Percentiles rank a stretch among this genome's conserved stretches.
These are phyloP conservation scores for Drosophila dives DNA, from an alignment of 2,888 invertebrate genomes.

Conservation along the genomic window DNA sequence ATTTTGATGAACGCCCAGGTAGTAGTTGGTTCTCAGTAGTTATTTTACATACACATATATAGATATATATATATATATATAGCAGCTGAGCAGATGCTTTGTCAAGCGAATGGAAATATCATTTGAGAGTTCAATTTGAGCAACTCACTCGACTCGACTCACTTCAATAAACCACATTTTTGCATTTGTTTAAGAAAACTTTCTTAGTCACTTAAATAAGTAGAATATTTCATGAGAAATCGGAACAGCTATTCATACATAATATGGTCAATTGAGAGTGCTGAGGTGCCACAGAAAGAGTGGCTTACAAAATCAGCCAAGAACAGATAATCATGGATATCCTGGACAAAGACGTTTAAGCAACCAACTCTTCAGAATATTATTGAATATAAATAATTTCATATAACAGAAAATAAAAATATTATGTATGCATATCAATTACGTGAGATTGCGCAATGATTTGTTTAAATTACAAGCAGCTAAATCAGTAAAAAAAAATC, in stretches of 20 bases:
- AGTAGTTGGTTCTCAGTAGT: conserved; percentile 14
- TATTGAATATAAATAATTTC: not conserved
- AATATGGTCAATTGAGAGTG: not conserved
- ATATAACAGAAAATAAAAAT: not conserved
- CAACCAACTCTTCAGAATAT: not conserved
- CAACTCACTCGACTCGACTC: not conserved
- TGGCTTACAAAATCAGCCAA: not conserved
- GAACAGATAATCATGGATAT: no score
- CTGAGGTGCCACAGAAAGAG: not conserved
- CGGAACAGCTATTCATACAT: not conserved
- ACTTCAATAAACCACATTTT: conserved; percentile 13
- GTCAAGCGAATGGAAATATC: conserved; percentile 32
- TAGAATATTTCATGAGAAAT: not conserved
- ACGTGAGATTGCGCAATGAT: conserved; percentile 12
- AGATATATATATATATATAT: conserved; percentile 2
- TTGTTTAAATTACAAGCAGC: conserved; percentile 20
- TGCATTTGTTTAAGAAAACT: conserved; percentile 16
- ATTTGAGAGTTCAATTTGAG: conserved; percentile 44
- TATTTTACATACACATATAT: not conserved
- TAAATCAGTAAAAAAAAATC: not conserved
- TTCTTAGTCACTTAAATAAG: conserved; percentile 1
- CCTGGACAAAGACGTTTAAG: no score
- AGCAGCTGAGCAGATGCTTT: conserved; percentile 12
- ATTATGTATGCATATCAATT: not conserved
- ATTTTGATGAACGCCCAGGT: conserved; percentile 38